Conservation (phyloP, 2,888 invertebrate genomes). For the Calameuta pallipes region DNA sequence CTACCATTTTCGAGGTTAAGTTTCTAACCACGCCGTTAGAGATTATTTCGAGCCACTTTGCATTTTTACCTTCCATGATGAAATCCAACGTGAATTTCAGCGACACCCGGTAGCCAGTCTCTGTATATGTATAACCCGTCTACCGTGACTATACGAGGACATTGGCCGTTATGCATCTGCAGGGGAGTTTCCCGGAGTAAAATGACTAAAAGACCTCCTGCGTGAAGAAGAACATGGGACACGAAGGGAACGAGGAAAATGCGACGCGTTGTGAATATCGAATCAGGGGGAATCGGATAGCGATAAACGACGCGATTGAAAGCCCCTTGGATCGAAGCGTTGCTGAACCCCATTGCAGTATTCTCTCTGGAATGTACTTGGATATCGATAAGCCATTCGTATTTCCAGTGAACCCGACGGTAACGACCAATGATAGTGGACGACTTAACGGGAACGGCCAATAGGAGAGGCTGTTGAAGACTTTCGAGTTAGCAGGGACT, state of each 20-base stretch:
- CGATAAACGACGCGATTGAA: slow-evolving; percentile 25
- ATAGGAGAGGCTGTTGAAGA: slow-evolving; percentile 11
- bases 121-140: neutral
- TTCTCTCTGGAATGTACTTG: slow-evolving; percentile 12
- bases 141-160: neutral
- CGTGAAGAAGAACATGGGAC: slow-evolving; percentile 15
- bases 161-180: slow-evolving; percentile 5
- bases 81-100: neutral
- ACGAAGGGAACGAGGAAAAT: slow-evolving; percentile 8
- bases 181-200: neutral
- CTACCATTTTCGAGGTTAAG: neutral
- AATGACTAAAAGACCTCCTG: slow-evolving; percentile 9
- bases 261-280: slow-evolving; percentile 25
- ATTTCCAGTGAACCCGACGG: slow-evolving; percentile 32
- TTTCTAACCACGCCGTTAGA: neutral
- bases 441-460: slow-evolving; percentile 36
- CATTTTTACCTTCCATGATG: neutral
- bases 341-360: neutral
- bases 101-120: neutral
- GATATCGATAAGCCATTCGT: slow-evolving; percentile 51
- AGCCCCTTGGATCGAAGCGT: slow-evolving; percentile 20
- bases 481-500: neutral
- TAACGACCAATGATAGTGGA: slow-evolving; percentile 37
- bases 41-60: neutral
- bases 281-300: slow-evolving; percentile 30